These are phyloP conservation scores for Adela reaumurella DNA, from an alignment of 2,888 invertebrate species.

Conservation along the genomic window DNA sequence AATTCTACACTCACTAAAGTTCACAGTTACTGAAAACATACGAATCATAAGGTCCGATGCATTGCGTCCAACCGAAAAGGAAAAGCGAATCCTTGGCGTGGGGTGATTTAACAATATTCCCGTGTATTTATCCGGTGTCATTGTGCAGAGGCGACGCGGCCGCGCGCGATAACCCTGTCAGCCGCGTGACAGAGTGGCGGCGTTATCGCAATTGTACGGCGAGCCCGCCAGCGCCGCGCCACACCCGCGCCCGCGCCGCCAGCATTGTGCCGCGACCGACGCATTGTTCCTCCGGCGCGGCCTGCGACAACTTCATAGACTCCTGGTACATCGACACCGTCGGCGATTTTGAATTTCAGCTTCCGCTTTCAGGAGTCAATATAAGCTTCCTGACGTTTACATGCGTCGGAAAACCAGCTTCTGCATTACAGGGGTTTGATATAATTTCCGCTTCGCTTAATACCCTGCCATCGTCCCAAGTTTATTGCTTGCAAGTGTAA, in stretches of 20 bases:
- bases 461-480: no score
- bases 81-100: no score
- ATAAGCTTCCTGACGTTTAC: no score
- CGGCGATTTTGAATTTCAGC: background rate
- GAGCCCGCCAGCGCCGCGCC: slow-evolving; percentile 21
- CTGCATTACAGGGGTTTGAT: no score
- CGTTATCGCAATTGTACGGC: slow-evolving; percentile 31
- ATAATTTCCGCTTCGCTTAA: no score
- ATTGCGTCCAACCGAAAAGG: no score
- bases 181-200: slow-evolving; percentile 48
- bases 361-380: no score
- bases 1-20: no score
- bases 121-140: slow-evolving; percentile 16
- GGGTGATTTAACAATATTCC: background rate
- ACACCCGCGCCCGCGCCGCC: slow-evolving; percentile 7
- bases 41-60: no score
- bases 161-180: slow-evolving; percentile 49
- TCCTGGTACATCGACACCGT: background rate
- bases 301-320: background rate
- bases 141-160: slow-evolving; percentile 16
- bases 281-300: background rate
- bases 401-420: no score
- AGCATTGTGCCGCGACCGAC: slow-evolving; percentile 7
- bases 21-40: no score
- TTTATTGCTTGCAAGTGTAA: no score